These are phyloP conservation scores for Griposia aprilina DNA, from an alignment of 2,888 invertebrate species.

Conservation along the genomic window DNA sequence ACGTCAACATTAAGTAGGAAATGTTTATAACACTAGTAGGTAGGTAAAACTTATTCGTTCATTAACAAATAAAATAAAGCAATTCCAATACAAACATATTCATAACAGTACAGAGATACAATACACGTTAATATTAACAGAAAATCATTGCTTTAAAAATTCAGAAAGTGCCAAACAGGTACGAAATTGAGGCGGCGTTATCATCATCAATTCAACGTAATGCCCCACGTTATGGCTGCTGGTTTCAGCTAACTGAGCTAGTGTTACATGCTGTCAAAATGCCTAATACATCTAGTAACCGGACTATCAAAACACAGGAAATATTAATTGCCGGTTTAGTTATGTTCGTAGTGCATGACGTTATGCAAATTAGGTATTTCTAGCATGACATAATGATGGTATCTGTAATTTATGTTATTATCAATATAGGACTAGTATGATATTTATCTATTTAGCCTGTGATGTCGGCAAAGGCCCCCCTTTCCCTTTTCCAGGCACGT, in stretches of 20 bases:
- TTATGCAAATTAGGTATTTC: not conserved
- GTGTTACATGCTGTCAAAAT: constrained; percentile 48
- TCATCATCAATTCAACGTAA: constrained; percentile 61
- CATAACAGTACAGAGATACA: not conserved
- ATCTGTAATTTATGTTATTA: not conserved
- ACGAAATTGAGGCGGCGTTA: constrained; percentile 34
- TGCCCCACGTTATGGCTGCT: constrained; percentile 40
- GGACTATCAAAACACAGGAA: constrained; percentile 22
- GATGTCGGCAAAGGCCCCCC: not conserved
- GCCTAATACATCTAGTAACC: constrained; percentile 42
- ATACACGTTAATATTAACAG: constrained; percentile 9
- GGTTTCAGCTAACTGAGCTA: constrained; percentile 46
- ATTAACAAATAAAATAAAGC: not conserved
- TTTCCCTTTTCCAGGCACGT: not conserved
- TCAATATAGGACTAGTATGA: not conserved
- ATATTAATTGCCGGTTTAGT: constrained; percentile 23
- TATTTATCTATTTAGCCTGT: not conserved
- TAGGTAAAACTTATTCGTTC: not conserved
- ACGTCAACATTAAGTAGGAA: not conserved
- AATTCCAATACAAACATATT: not conserved
- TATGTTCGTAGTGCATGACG: not conserved
- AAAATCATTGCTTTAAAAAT: constrained; percentile 36
- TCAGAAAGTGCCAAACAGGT: constrained; percentile 28
- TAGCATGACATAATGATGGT: not conserved
- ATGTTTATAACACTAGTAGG: not conserved